Conservation (phyloP, 2,888 invertebrate species). For the Drosophila longiperda region DNA sequence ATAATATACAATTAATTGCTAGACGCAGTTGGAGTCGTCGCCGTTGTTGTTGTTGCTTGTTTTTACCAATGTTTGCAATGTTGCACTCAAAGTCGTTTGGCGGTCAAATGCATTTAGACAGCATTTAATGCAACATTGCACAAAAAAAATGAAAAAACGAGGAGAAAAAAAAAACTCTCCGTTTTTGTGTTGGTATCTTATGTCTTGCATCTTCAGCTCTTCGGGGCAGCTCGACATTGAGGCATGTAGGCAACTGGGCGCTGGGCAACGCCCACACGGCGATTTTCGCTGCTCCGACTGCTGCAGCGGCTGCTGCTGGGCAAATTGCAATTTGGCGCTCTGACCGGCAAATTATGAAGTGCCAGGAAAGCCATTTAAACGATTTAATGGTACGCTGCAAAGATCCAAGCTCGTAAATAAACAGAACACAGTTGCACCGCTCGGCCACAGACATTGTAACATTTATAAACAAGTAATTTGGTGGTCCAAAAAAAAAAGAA, state of each 20-base stretch:
- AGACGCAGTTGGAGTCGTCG: constrained; percentile 54
- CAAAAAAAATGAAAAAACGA: constrained; percentile 5
- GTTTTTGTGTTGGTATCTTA: constrained; percentile 33
- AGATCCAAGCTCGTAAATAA: constrained; percentile 72
- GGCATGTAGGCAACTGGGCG: constrained; percentile 58
- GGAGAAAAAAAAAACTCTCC: constrained; percentile 21
- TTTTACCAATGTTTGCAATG: constrained; percentile 33
- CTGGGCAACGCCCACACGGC: constrained; percentile 78
- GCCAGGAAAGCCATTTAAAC: constrained; percentile 79
- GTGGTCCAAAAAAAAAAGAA: constrained; percentile 36
- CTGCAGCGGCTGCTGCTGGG: constrained; percentile 39
- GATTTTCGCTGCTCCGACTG: constrained; percentile 16
- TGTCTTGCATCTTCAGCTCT: constrained; percentile 42
- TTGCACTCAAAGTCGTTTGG: constrained; percentile 49
- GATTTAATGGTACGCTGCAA: constrained; percentile 75
- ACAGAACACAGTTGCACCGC: constrained; percentile 56
- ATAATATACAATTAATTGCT: constrained; percentile 79
- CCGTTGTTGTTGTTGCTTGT: constrained; percentile 16
- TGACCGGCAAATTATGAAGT: constrained; percentile 81
- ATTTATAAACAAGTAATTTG: constrained; percentile 13
- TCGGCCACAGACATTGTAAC: constrained; percentile 12
- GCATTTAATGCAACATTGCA: constrained; percentile 44
- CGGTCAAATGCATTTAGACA: constrained; percentile 60
- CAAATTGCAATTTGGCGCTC: constrained; percentile 72
- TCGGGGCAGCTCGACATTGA: constrained; percentile 47